Conservation (phyloP, 2,888 invertebrate species). For the Drosophila antonietae region DNA sequence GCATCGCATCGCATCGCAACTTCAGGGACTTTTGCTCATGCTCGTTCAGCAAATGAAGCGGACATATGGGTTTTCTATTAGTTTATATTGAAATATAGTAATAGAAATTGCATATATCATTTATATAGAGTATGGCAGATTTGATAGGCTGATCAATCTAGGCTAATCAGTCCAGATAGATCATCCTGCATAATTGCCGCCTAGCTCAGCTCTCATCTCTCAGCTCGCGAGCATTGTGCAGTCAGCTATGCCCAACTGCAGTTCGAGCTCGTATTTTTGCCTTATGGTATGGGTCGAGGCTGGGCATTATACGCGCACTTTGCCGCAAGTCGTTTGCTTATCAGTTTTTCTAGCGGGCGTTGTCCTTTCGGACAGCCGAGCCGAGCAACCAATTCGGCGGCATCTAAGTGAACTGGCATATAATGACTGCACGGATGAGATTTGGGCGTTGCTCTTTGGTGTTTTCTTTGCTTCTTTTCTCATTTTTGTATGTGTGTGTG, state of each 20-base stretch:
- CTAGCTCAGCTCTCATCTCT: not conserved
- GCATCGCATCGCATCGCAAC: conserved; percentile 35
- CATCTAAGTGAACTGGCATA: conserved; percentile 60
- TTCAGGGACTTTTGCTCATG: conserved; percentile 14
- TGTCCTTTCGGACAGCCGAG: conserved; percentile 41
- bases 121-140: too few relatives aligned
- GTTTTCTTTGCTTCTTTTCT: not conserved
- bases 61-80: not conserved
- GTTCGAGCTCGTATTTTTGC: not conserved
- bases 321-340: conserved; percentile 82
- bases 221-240: not conserved
- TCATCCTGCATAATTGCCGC: not conserved
- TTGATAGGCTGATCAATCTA: too few relatives aligned
- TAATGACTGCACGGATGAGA: conserved; percentile 32
- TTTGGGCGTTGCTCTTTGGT: conserved; percentile 7
- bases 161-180: too few relatives aligned
- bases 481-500: not conserved
- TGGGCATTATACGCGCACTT: conserved; percentile 66
- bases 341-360: conserved; percentile 63
- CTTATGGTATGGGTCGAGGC: conserved; percentile 31
- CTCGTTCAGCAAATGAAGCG: not conserved
- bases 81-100: not conserved
- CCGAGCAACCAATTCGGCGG: conserved; percentile 22
- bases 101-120: too few relatives aligned
- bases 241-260: not conserved